phyloP scores from a whole-genome alignment of 2,888 invertebrate species.

The Caenorhabditis doughertyi region DNA sequence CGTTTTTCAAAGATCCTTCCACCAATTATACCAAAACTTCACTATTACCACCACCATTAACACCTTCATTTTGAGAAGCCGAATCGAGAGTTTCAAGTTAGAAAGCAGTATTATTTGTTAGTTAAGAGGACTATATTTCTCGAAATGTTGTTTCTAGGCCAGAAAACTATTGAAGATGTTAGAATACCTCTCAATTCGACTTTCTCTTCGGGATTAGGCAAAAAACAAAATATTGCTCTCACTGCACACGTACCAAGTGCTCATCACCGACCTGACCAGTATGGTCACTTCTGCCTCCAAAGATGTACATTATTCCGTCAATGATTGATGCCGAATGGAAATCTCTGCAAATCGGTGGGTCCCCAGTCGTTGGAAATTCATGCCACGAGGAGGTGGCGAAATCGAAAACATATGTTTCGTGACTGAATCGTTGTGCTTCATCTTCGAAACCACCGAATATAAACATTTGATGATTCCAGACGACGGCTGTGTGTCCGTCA shows the following conservation, averaged over 20 bases:
- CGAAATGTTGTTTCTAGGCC: no score
- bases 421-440: constrained; percentile 89
- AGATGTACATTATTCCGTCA: constrained; percentile 90
- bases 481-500: constrained; percentile 92
- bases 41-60: no score
- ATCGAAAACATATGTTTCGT: constrained; percentile 89
- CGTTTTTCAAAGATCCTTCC: no score
- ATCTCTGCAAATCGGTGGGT: constrained; percentile 88
- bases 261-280: constrained; percentile 73
- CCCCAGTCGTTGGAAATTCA: constrained; percentile 76
- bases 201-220: neutral
- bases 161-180: no score
- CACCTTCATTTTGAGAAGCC: no score
- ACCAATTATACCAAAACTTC: no score
- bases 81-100: no score
- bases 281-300: constrained; percentile 91
- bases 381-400: constrained; percentile 88
- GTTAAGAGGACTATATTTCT: no score
- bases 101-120: no score
- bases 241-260: constrained; percentile 68
- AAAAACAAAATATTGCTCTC: constrained; percentile 32
- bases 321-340: constrained; percentile 92
- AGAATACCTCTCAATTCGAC: neutral
- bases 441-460: constrained; percentile 95
- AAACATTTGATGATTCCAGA: constrained; percentile 87